These are phyloP conservation scores for Petroica traversi DNA, from an alignment of 2,113 vertebrate species.

Conservation along the genomic window DNA sequence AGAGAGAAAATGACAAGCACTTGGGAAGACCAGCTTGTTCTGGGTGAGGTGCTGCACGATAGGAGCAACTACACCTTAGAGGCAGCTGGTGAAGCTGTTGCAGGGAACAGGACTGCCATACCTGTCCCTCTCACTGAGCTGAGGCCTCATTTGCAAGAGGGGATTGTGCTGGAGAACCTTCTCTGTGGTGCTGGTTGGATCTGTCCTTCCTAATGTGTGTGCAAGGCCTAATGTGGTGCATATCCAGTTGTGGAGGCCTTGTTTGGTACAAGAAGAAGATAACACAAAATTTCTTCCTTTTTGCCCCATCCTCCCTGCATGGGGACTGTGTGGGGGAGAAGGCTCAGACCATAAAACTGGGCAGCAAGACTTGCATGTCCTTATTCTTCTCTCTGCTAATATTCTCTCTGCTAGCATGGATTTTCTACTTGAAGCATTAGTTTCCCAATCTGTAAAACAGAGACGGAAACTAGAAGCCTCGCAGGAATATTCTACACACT, in stretches of 20 bases:
- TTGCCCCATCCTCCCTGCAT: neutral
- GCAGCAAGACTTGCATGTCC: rapidly evolving
- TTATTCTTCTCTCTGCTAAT: neutral
- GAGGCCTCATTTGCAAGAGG: neutral
- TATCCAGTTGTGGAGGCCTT: neutral
- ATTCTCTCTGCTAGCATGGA: neutral
- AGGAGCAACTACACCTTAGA: neutral
- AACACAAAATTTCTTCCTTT: neutral
- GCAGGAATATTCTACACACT: neutral
- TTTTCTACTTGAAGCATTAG: neutral
- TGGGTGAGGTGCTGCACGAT: neutral
- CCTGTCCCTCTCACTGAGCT: neutral
- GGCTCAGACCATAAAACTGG: neutral
- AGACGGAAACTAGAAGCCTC: neutral
- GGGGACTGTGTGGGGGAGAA: neutral
- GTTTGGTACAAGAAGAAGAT: neutral
- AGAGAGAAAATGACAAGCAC: neutral
- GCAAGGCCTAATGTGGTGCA: neutral
- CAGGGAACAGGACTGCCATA: neutral
- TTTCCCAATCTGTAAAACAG: neutral
- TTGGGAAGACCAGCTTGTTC: neutral
- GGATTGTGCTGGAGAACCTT: neutral
- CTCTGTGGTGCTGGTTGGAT: neutral
- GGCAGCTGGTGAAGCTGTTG: neutral
- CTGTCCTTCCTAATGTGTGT: neutral